Evolutionary conservation across 2,888 invertebrate genomes (phyloP), one percentile per base, ranked within the genome.

Genomic region (Xestia sexstrigata): DNA sequence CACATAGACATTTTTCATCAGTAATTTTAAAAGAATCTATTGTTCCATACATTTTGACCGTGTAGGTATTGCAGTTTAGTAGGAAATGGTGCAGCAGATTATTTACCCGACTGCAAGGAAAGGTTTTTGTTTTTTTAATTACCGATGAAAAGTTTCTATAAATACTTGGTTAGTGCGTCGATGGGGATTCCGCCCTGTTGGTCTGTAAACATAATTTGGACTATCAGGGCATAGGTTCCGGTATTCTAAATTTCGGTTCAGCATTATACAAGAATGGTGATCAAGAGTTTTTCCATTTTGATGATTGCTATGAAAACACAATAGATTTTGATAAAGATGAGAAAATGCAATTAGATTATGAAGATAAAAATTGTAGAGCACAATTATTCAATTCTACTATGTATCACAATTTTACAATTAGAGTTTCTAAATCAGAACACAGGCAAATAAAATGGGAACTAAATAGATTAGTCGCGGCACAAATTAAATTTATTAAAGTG

Each of bases 401-500:
- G n/a, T n/a, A n/a, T 60, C 26, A 62, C 17, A 67, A 23, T 70
- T 63, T 26, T 20, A 58, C 42, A 52, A 70, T 63, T 4, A 35
- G 7, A 60, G 23, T 83, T 83, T 60, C 62, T 45, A 70, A 75
- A 66, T 67, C 49, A 15, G 47, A 70, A 62, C 66, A 30, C 23
- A 30, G 47, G 23, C 26, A 7, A 58, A 26, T 70, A n/a, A 82
- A 82, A 74, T 71, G 52, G 60, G 49, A 76, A 80, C 76, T 73
- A 76, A 84, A 55, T 63, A 58, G 70, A 84, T 83, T 81, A 63
- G 83, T 67, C 60, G 47, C 65, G 84, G 84, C n/a, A 45, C 30
- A 62, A 77, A 81, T 83, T 70, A 47, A 45, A 35, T n/a, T 42
- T 63, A 55, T 60, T 23, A 8, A 73, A 26, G 76, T 81, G 65